Conservation (phyloP, 2,797 vertebrate genomes). For the Nyctalus aviator region DNA sequence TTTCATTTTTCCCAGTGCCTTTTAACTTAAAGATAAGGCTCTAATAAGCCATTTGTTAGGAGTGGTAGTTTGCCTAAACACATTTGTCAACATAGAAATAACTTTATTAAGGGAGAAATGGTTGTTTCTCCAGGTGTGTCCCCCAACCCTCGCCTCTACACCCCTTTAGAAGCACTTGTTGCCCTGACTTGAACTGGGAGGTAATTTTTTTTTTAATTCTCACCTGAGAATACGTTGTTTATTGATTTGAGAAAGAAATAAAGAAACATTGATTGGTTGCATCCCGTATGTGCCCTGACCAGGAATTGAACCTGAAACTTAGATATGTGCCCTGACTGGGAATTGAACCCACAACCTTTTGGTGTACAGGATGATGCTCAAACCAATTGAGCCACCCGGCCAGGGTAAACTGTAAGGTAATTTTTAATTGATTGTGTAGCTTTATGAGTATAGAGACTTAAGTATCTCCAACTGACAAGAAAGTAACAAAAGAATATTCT, state of each 20-base stretch:
- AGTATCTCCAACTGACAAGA: neutral
- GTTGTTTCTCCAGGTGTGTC: neutral
- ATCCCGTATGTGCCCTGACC: neutral
- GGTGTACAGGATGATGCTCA: neutral
- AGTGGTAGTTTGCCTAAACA: slow-evolving; percentile 9
- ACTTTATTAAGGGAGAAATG: neutral
- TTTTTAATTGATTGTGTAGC: slow-evolving; percentile 38
- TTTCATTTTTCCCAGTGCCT: neutral
- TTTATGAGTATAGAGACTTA: neutral
- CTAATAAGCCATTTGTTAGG: slow-evolving; percentile 1
- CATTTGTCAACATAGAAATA: neutral
- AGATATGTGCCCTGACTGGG: neutral
- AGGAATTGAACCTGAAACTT: neutral
- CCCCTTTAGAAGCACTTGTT: neutral
- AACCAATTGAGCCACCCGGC: neutral
- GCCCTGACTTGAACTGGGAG: neutral
- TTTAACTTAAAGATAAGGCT: neutral
- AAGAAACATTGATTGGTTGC: neutral
- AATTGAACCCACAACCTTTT: neutral
- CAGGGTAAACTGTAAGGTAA: neutral
- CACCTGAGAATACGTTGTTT: neutral
- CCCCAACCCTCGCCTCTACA: neutral
- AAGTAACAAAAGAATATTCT: slow-evolving; percentile 24
- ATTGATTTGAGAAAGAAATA: neutral
- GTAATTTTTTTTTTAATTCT: neutral